A percentile compares a stretch with the other conserved stretches of the same genome.
These are phyloP conservation scores for Anarhynchus alexandrinus DNA, from an alignment of 2,113 vertebrate species.

Conservation along the genomic window DNA sequence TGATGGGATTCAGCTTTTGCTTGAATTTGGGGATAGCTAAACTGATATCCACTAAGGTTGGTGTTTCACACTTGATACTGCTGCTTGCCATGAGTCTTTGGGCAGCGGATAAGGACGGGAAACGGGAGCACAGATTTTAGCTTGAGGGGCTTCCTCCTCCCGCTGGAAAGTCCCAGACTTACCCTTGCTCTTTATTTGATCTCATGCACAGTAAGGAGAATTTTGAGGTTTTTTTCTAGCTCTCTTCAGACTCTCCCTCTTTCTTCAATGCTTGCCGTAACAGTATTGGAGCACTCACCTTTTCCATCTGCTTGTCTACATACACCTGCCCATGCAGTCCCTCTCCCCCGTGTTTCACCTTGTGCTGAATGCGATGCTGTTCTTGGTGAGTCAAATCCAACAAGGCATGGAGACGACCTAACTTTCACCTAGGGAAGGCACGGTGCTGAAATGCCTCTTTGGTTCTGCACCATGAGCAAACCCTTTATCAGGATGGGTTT, in stretches of 20 bases:
- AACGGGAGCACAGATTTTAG: neutral
- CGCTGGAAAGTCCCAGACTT: neutral
- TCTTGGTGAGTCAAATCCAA: neutral
- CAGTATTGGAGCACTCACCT: neutral
- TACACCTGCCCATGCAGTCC: neutral
- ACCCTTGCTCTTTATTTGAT: neutral
- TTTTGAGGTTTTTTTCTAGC: neutral
- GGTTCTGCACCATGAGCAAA: neutral
- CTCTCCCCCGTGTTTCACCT: neutral
- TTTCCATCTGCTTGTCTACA: neutral
- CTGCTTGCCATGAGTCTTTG: neutral
- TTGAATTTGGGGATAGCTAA: neutral
- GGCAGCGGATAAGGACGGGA: neutral
- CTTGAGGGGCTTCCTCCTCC: neutral
- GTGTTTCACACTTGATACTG: neutral
- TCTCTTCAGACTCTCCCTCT: neutral
- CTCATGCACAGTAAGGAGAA: neutral
- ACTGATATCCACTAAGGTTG: neutral
- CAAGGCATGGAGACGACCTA: accelerated
- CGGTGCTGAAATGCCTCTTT: neutral
- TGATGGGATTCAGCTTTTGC: neutral
- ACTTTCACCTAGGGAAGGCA: neutral
- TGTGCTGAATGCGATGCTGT: neutral
- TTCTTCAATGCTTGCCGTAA: neutral
- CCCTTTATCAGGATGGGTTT: neutral